Base-by-base conservation (phyloP, 2,797 vertebrate species). In the Syndactyla subalaris region DNA sequence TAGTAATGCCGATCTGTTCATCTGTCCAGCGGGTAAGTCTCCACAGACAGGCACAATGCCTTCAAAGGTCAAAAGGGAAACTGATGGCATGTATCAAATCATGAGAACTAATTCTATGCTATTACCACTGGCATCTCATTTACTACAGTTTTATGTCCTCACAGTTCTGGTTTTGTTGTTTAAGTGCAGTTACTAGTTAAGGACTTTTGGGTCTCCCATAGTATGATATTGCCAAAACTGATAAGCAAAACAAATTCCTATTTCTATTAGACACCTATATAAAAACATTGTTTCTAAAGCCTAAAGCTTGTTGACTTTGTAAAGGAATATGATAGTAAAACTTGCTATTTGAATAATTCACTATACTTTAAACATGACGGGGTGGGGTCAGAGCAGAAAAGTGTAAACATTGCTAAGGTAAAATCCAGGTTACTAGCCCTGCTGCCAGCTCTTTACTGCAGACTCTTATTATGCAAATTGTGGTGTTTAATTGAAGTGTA, bases 401-500 rank as follows among this genome's bases (percentile, higher is more conserved):
- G 11, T 74, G 59, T 88, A 95, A 94, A 93, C 76, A 94, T 58
- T 75, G 80, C 39, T 76, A 38, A 90, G 70, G 85, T 94, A 95
- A 95, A 92, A 93, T 92, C 76, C 92, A 59, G 76, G 89, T 88
- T 94, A 94, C 88, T 92, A 73, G 66, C 77, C 67, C 11, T 62
- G 55, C 66, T 81, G 84, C 85, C 51, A 73, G 48, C 79, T 81
- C 93, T 88, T 84, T 79, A 63, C 29, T 84, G 71, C 57, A 95
- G 66, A 15, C 54, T 80, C 83, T 95, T 94, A 93, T 85, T 95
- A 94, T 95, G 92, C 83, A 95, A 97, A 97, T 88, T 32, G 6
- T 52, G 38, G 74, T 63, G 59, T 90, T 95, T 94, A 97, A 95
- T 86, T 96, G 93, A 95, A 96, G 94, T 93, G 80, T 90, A 90